Percentiles rank a stretch among this genome's conserved stretches.
Conservation (phyloP, 1,140 invertebrate species). For the Octopus sinensis region DNA sequence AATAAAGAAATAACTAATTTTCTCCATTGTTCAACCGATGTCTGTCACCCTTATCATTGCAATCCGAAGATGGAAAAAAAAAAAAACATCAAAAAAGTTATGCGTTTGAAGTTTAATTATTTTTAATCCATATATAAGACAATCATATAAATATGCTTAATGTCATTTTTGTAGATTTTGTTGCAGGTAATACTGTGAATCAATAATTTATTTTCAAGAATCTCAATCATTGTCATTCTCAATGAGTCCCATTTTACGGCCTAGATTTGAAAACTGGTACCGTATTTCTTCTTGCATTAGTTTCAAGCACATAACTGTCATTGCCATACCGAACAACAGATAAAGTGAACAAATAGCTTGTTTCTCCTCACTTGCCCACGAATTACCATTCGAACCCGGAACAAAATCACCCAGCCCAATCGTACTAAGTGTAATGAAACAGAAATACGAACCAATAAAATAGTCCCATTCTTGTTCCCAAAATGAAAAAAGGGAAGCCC, state of each 20-base stretch:
- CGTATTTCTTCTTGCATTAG: slow-evolving; percentile 86
- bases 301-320: slow-evolving; percentile 90
- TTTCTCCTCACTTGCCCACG: slow-evolving; percentile 41
- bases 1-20: too few species aligned
- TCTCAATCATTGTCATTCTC: slow-evolving; percentile 13
- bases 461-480: slow-evolving; percentile 65
- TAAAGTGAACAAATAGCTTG: slow-evolving; percentile 65
- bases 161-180: too few species aligned
- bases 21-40: too few species aligned
- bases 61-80: too few species aligned
- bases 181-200: too few species aligned
- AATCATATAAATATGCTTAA: too few species aligned
- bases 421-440: slow-evolving; percentile 72
- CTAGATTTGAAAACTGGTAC: slow-evolving; percentile 70
- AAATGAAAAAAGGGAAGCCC: slow-evolving; percentile 47
- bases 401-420: slow-evolving; percentile 82
- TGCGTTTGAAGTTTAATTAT: too few species aligned
- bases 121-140: too few species aligned
- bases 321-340: slow-evolving; percentile 79
- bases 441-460: slow-evolving; percentile 88
- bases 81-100: too few species aligned
- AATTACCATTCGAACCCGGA: slow-evolving; percentile 37
- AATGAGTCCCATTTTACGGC: slow-evolving; percentile 53
- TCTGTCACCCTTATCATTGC: too few species aligned
- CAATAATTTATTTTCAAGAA: too few species aligned